These are phyloP conservation scores for Mormyrus proboscirostris DNA, from an alignment of 2,797 vertebrate genomes.

Conservation along the genomic window DNA sequence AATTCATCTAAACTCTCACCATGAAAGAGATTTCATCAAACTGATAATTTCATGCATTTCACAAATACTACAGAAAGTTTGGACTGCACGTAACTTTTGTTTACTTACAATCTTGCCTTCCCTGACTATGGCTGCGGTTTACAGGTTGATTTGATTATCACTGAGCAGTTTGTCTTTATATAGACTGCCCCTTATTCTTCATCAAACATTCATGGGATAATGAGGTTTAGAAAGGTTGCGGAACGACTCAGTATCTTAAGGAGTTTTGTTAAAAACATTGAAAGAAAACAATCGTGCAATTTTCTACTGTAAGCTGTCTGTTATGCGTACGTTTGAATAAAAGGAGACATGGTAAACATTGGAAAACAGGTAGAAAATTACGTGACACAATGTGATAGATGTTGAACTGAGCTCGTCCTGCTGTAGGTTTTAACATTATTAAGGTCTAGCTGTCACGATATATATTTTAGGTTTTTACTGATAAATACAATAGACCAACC, in stretches of 20 bases:
- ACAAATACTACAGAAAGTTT: background rate
- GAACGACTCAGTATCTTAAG: background rate
- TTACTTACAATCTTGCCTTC: background rate
- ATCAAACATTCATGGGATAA: background rate
- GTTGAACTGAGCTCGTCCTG: slow-evolving; percentile 32
- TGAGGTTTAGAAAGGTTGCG: background rate
- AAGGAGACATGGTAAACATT: background rate
- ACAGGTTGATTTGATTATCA: background rate
- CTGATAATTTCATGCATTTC: background rate
- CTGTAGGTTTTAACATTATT: slow-evolving; percentile 32
- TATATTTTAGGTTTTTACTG: slow-evolving; percentile 49
- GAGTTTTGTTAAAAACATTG: background rate
- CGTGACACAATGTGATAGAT: background rate
- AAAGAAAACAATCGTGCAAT: background rate
- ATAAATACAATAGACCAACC: background rate
- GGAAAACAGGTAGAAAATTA: background rate
- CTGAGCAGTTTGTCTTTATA: background rate
- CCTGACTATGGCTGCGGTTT: background rate
- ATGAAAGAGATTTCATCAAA: background rate
- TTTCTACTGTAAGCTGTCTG: too few relatives aligned
- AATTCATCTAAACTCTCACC: slow-evolving; percentile 34
- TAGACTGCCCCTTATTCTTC: background rate
- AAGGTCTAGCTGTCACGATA: slow-evolving; percentile 45
- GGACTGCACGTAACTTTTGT: background rate
- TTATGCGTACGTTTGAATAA: background rate